phyloP scores from a whole-genome alignment of 2,797 vertebrate species.

The Nothura maculosa region DNA sequence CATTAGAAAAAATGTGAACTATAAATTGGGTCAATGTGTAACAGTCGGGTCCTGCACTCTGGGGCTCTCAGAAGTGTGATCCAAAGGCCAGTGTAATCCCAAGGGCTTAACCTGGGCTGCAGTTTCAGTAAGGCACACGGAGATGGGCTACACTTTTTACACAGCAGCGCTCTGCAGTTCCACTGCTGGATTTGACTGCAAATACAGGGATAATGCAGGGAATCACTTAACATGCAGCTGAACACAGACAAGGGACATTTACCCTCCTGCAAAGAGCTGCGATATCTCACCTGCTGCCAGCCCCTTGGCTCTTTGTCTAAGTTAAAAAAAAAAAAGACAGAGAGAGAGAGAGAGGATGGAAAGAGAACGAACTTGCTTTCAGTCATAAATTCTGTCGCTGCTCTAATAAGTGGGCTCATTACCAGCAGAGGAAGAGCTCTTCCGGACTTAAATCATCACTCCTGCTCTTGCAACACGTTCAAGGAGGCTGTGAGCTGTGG shows the following conservation, averaged over 20 bases:
- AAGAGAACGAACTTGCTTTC: not conserved
- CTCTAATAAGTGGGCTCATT: slow-evolving; percentile 40
- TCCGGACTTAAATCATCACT: not conserved
- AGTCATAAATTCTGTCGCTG: not conserved
- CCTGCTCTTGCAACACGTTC: not conserved
- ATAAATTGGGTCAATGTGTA: not conserved
- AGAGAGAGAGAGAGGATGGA: too few species aligned
- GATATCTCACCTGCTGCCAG: not conserved
- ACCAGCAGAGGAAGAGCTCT: not conserved
- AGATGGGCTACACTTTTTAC: not conserved
- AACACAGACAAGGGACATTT: not conserved
- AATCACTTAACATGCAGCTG: not conserved
- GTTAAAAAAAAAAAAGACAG: too few species aligned
- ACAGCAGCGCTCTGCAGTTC: not conserved
- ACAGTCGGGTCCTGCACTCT: not conserved
- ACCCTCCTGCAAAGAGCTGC: not conserved
- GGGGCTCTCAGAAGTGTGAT: not conserved
- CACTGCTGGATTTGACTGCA: not conserved
- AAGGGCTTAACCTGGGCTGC: not conserved
- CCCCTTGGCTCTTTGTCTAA: not conserved
- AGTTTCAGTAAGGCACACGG: not conserved
- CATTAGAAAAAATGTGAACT: not conserved
- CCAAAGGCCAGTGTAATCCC: rapidly evolving
- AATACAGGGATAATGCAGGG: not conserved
- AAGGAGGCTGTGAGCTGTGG: not conserved